phyloP scores from a whole-genome alignment of 2,888 invertebrate genomes.

The Dichetophora obliterata region DNA sequence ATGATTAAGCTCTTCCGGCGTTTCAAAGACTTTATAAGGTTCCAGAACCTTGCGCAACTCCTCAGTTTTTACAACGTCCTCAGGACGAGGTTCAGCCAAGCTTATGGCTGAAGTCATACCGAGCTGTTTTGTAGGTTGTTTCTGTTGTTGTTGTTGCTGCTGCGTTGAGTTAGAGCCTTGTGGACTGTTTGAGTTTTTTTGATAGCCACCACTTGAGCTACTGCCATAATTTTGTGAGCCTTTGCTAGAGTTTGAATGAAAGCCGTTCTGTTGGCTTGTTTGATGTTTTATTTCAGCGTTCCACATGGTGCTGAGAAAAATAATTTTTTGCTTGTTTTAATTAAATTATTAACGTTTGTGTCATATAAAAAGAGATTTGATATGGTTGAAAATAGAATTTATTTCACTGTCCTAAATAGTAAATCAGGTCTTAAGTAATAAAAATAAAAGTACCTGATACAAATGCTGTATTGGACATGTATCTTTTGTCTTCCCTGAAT shows the following conservation, averaged over 20 bases:
- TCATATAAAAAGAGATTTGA: too few relatives aligned
- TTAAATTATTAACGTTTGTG: too few relatives aligned
- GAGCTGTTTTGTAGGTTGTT: conserved; percentile 66
- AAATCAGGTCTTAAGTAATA: too few relatives aligned
- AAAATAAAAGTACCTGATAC: too few relatives aligned
- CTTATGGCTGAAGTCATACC: conserved; percentile 97
- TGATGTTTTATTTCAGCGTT: conserved; percentile 65
- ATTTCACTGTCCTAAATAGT: too few relatives aligned
- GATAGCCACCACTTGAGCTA: conserved; percentile 7
- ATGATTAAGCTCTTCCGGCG: conserved; percentile 90
- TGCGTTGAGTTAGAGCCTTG: conserved; percentile 33
- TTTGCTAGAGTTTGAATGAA: conserved; percentile 50
- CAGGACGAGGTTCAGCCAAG: conserved; percentile 82
- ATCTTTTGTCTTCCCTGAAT: too few relatives aligned
- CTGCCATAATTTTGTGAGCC: conserved; percentile 24
- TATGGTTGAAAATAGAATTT: too few relatives aligned
- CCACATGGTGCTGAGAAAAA: conserved; percentile 60
- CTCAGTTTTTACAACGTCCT: conserved; percentile 78
- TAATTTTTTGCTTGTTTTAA: neutral
- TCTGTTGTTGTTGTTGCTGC: conserved; percentile 21
- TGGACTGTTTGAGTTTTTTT: neutral
- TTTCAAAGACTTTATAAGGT: conserved; percentile 91
- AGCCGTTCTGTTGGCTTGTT: conserved; percentile 61
- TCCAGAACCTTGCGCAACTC: conserved; percentile 82
- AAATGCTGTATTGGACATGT: too few relatives aligned